These are phyloP conservation scores for Listronotus oregonensis DNA, from an alignment of 1,140 invertebrate species.

Conservation along the genomic window DNA sequence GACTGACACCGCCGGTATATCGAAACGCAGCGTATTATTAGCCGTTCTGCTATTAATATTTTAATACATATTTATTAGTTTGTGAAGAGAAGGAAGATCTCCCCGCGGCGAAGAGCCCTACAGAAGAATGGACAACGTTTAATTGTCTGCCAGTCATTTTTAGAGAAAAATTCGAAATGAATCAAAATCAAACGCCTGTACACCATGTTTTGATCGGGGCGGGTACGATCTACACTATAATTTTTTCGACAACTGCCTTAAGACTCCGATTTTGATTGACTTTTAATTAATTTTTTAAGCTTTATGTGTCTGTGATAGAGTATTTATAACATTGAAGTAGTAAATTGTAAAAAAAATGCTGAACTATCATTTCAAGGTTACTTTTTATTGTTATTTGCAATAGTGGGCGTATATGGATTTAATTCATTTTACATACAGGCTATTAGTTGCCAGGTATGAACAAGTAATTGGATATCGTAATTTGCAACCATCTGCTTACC, in stretches of 20 bases:
- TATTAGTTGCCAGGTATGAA: too few relatives aligned
- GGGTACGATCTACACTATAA: slow-evolving; percentile 10
- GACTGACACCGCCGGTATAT: slow-evolving; percentile 30
- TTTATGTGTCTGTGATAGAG: too few relatives aligned
- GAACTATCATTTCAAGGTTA: too few relatives aligned
- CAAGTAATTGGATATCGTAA: too few relatives aligned
- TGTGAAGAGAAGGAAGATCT: slow-evolving; percentile 33
- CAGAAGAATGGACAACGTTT: slow-evolving; percentile 38
- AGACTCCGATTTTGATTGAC: slow-evolving; percentile 21
- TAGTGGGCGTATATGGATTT: too few relatives aligned
- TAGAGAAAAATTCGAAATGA: slow-evolving; percentile 27
- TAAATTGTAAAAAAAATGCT: too few relatives aligned
- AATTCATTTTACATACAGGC: too few relatives aligned
- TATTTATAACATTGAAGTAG: too few relatives aligned
- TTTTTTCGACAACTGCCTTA: slow-evolving; percentile 13
- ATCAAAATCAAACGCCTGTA: slow-evolving; percentile 27
- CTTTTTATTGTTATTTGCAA: too few relatives aligned
- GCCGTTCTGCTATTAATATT: slow-evolving; percentile 38
- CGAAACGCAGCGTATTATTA: slow-evolving; percentile 37
- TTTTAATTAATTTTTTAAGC: slow-evolving; percentile 21
- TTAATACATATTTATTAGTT: slow-evolving; percentile 42
- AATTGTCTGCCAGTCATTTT: slow-evolving; percentile 38
- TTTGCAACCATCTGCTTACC: too few relatives aligned
- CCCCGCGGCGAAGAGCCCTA: slow-evolving; percentile 17
- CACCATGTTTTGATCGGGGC: neutral